A percentile compares a stretch with the other conserved stretches of the same genome.
Evolutionary conservation across 1,140 invertebrate genomes (phyloP).

Genomic region (Heterodera schachtii): DNA sequence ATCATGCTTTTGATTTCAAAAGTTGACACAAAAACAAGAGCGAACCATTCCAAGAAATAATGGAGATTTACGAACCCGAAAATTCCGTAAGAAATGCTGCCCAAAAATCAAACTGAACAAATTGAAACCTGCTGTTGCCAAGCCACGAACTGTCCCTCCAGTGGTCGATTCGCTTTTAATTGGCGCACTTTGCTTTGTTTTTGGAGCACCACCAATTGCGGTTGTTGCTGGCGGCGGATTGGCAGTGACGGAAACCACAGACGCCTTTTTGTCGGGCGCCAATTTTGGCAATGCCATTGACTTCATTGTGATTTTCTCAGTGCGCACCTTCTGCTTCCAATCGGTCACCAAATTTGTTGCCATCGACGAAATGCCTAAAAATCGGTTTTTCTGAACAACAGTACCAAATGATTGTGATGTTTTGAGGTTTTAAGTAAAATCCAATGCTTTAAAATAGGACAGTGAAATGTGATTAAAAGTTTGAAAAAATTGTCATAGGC

Average conservation of each 20-base stretch:
- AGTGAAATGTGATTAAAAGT: no score
- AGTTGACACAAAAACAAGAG: no score
- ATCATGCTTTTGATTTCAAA: no score
- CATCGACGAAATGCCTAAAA: conserved; percentile 7
- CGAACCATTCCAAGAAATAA: no score
- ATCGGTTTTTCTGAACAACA: no score
- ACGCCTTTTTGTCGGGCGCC: neutral
- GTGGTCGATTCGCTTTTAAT: neutral
- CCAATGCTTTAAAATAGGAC: no score
- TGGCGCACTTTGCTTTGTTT: neutral
- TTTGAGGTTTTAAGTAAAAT: no score
- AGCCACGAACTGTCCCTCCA: neutral
- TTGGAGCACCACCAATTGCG: neutral
- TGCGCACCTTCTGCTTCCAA: conserved; percentile 18
- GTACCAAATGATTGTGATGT: no score
- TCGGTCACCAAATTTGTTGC: conserved; percentile 22
- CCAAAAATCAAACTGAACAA: neutral
- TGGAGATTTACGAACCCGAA: no score
- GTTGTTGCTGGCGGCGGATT: neutral
- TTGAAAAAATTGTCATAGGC: no score
- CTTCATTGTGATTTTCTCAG: conserved; percentile 16
- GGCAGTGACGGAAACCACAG: neutral
- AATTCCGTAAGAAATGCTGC: no score
- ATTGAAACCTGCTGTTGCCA: conserved; percentile 11
- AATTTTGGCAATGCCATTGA: neutral